Evolutionary conservation across 1,140 invertebrate genomes (phyloP), one percentile per base, ranked within the genome.

Genomic region (Drosophila santomea): DNA sequence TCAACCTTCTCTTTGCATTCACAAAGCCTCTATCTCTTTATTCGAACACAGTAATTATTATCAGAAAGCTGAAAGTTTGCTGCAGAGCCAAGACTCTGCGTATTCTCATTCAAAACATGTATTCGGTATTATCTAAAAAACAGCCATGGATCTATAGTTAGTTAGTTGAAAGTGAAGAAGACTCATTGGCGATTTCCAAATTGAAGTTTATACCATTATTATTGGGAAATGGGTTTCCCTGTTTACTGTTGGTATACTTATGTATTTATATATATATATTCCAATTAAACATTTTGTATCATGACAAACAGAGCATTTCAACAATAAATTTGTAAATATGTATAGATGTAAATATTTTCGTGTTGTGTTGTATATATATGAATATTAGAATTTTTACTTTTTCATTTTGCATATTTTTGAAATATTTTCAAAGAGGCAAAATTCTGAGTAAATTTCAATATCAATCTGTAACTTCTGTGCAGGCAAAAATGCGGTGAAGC

Each of bases 271-370:
- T 82, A 84, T 38, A 39, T 84, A 80, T 85, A 78, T 82, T 72
- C 55, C 51, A 56, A 81, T 81, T 78, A 78, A 84, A 68, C 43
- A 45, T 82, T 86, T 82, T 86, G 84, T 88, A 86, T 64, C 83
- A 76, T 81, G 75, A 79, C 71, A 81, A 88, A 78, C 69, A 78
- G 56, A 69, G 61, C 74, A 86, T 82, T 69, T 78, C 76, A 61
- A 73, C 35, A 72, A 86, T 88, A 86, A 88, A 88, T 76, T 88
- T 86, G 82, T 86, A 86, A 83, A 86, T 86, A 86, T 82, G 83
- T 88, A 83, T 44, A 72, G 15, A 61, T 83, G 39, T 57, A 58
- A 58, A 58, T 43, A 32, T 15, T 56, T 17, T 32, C 7, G 8
- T 8, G 11, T 64, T 32, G 4, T 67, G 12, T 12, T 43, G 17